Evolutionary conservation across 2,113 vertebrate genomes (phyloP).

Genomic region (Macquaria ambigua): DNA sequence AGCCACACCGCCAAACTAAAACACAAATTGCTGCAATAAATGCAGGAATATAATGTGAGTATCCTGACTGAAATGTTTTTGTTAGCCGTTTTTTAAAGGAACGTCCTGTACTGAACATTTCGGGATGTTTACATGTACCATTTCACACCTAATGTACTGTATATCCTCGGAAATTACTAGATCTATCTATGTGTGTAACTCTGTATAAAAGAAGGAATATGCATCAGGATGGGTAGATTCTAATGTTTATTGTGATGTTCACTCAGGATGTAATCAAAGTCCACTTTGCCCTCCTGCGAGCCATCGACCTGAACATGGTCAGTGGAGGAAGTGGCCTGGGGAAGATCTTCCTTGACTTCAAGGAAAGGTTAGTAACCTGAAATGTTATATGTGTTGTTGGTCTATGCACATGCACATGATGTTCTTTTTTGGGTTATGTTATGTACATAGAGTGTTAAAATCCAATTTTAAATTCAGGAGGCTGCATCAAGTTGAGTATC

Average conservation of each 20-base stretch:
- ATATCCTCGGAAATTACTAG: neutral
- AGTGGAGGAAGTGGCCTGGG: conserved; percentile 91
- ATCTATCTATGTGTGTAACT: neutral
- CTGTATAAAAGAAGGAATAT: neutral
- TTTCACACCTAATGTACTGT: neutral
- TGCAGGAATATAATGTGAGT: too few species aligned
- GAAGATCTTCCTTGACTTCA: conserved; percentile 97
- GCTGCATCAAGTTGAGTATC: conserved; percentile 21
- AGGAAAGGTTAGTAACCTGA: conserved; percentile 89
- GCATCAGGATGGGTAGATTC: neutral
- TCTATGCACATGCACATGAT: neutral
- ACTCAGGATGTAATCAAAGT: conserved; percentile 94
- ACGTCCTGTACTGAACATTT: neutral
- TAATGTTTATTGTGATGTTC: conserved; percentile 8
- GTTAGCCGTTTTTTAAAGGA: neutral
- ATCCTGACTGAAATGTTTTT: too few species aligned
- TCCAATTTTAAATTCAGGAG: conserved; percentile 4
- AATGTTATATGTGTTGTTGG: neutral
- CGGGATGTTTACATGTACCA: neutral
- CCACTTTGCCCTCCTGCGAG: conserved; percentile 92
- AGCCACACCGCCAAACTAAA: neutral
- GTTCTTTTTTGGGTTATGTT: neutral
- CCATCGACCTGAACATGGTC: conserved; percentile 93
- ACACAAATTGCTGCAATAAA: neutral
- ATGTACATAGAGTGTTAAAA: neutral